Conservation (phyloP, 2,888 invertebrate species). For the Chrysolina haemoptera region DNA sequence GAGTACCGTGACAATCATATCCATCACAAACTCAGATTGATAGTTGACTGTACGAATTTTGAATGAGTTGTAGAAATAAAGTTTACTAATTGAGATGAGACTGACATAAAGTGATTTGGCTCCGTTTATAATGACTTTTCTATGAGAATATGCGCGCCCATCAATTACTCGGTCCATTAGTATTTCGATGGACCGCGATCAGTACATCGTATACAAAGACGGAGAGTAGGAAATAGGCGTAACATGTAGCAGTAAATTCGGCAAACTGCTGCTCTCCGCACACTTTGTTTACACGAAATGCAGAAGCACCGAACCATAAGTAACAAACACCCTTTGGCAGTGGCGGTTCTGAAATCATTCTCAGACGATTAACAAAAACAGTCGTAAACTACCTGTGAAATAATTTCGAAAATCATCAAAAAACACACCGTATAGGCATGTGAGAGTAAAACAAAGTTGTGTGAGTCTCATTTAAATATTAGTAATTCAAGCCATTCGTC, state of each 20-base stretch:
- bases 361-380: too few relatives aligned
- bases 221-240: slow-evolving; percentile 59
- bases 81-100: too few relatives aligned
- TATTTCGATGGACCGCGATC: not conserved
- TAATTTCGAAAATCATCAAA: too few relatives aligned
- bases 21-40: too few relatives aligned
- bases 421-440: too few relatives aligned
- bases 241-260: slow-evolving; percentile 66
- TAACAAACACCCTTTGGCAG: slow-evolving; percentile 52
- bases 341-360: slow-evolving; percentile 31
- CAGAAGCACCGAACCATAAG: slow-evolving; percentile 61
- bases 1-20: too few relatives aligned
- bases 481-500: too few relatives aligned
- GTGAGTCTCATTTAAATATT: too few relatives aligned
- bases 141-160: not conserved
- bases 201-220: slow-evolving; percentile 10
- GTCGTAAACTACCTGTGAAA: too few relatives aligned
- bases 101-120: not conserved
- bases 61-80: too few relatives aligned
- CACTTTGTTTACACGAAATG: slow-evolving; percentile 66
- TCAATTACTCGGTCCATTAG: slow-evolving; percentile 13
- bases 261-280: slow-evolving; percentile 65
- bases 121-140: not conserved
- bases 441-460: too few relatives aligned
- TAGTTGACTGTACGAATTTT: too few relatives aligned